Conservation (phyloP, 1,140 invertebrate species). For the Laupala kohalensis region DNA sequence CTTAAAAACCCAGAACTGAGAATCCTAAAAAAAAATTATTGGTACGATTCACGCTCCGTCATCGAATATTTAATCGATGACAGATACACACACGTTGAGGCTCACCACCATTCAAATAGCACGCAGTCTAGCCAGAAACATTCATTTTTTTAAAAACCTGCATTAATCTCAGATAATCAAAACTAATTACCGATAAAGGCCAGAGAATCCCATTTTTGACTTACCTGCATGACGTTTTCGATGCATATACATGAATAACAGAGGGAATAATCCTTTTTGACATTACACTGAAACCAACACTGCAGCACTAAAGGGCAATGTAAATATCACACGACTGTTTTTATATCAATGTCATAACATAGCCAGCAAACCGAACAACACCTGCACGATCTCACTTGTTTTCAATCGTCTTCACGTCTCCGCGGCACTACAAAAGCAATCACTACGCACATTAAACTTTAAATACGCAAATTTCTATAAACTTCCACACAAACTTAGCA, state of each 20-base stretch:
- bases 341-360: constrained; percentile 19
- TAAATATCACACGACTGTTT: constrained; percentile 16
- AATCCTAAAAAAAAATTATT: too few relatives aligned
- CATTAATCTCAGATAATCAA: too few relatives aligned
- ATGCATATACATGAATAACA: constrained; percentile 18
- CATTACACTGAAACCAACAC: constrained; percentile 25
- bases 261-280: constrained; percentile 21
- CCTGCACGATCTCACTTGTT: constrained; percentile 21
- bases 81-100: too few relatives aligned
- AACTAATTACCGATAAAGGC: too few relatives aligned
- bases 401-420: constrained; percentile 6
- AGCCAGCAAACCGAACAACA: constrained; percentile 22
- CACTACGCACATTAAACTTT: constrained; percentile 6
- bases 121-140: too few relatives aligned
- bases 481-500: neutral
- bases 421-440: constrained; percentile 10
- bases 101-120: too few relatives aligned
- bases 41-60: too few relatives aligned
- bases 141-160: too few relatives aligned
- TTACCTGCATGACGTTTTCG: constrained; percentile 30
- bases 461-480: neutral
- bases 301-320: neutral
- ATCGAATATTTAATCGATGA: too few relatives aligned
- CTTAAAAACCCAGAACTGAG: too few relatives aligned
- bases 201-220: constrained; percentile 20